These are phyloP conservation scores for Sesia bembeciformis DNA, from an alignment of 2,888 invertebrate genomes.

Conservation along the genomic window DNA sequence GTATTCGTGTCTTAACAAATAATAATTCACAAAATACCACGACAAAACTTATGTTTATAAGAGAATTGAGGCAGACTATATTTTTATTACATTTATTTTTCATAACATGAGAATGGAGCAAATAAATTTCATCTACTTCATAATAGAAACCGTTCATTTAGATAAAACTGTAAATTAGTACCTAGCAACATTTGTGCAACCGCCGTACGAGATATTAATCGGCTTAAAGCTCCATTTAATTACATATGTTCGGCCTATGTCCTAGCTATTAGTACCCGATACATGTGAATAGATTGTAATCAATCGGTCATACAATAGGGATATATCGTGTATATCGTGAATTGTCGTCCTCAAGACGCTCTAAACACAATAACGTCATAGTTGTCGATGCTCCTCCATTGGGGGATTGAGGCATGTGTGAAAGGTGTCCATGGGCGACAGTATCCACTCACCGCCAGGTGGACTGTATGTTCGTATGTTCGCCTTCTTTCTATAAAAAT, in stretches of 20 bases:
- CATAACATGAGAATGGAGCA: no score
- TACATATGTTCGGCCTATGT: conserved; percentile 18
- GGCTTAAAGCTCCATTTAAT: conserved; percentile 37
- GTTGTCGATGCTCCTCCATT: conserved; percentile 2
- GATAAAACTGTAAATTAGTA: no score
- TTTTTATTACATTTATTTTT: no score
- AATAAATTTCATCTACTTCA: no score
- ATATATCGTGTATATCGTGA: not conserved
- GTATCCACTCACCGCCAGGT: no score
- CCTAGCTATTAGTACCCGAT: not conserved
- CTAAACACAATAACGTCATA: conserved; percentile 3
- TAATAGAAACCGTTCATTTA: no score
- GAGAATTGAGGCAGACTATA: no score
- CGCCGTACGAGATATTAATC: conserved; percentile 34
- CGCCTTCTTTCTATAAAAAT: not conserved
- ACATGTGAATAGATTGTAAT: conserved; percentile 1
- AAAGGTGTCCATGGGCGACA: not conserved
- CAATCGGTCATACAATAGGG: conserved; percentile 1
- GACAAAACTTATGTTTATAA: no score
- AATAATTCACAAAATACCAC: no score
- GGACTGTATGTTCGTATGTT: not conserved
- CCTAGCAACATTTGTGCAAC: no score
- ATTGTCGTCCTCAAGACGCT: not conserved
- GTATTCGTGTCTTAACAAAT: no score
- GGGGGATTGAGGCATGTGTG: not conserved